Evolutionary conservation across 2,888 invertebrate species (phyloP), one percentile per base, ranked within the genome.

Genomic region (Cacoxenus indagator): DNA sequence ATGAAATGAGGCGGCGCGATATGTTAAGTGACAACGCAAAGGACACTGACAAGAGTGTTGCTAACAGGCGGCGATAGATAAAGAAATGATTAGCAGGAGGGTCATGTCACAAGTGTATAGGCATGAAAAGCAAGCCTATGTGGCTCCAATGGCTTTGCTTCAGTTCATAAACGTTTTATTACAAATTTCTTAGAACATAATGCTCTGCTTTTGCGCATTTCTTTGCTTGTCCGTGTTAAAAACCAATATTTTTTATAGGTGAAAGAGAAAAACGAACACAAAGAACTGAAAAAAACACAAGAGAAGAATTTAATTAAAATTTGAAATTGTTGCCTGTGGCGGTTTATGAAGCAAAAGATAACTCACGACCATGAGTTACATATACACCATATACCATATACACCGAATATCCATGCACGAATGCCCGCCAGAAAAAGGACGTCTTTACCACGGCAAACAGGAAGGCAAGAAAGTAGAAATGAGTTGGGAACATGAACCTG

Each of bases 231-330:
- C 43, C 11, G n/a, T 43, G n/a, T 43, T 43, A 43, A 43, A 43
- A 43, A 43, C 17, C 17, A 51, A 22, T 51, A 51, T 51, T 22
- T 51, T 51, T 51, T 48, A 51, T 51, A 51, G 51, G 51, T 51
- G 51, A 51, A 22, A 51, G 9, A 19, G 17, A 17, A n/a, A 43
- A n/a, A 48, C 43, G 43, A 22, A 17, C n/a, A 43, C 61, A 14
- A 45, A 62, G 11, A 62, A 29, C 37, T 4, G 22, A 19, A 37
- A 62, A 62, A 62, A 43, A 43, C 70, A 70, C 72, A 78, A 73
- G 80, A 80, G 75, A 82, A 73, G 77, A 80, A 80, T 80, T 80
- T 80, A 80, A 80, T 80, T 80, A 80, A 80, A 80, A 82, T 81
- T 73, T 81, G 77, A 76, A 80, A 81, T 78, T 76, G 81, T 72